phyloP scores from a whole-genome alignment of 2,888 invertebrate species.

The Blastobasis lacticolella region DNA sequence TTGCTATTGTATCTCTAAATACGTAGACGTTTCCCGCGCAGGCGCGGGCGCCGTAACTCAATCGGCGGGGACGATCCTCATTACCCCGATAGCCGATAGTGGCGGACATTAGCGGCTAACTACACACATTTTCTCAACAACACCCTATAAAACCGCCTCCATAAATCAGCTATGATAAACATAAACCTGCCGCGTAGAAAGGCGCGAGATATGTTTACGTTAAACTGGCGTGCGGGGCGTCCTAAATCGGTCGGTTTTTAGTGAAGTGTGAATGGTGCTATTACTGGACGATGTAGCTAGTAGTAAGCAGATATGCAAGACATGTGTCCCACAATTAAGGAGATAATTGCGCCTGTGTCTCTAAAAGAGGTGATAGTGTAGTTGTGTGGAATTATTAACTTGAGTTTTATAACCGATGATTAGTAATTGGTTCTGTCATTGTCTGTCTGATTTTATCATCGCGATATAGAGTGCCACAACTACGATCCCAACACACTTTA shows the following conservation, averaged over 20 bases:
- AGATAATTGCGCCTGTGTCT: constrained; percentile 29
- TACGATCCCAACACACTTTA: too few relatives aligned
- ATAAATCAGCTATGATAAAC: constrained; percentile 12
- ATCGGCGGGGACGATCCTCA: constrained; percentile 4
- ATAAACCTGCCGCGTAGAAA: constrained; percentile 7
- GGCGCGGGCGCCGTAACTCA: constrained; percentile 3
- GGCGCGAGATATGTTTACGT: constrained; percentile 10
- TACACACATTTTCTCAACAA: constrained; percentile 16
- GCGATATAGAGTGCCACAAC: too few relatives aligned
- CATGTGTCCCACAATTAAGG: constrained; percentile 34
- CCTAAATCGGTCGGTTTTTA: constrained; percentile 7
- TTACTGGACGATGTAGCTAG: neutral
- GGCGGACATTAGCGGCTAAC: constrained; percentile 14
- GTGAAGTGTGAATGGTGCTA: constrained; percentile 5
- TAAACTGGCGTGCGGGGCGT: constrained; percentile 1
- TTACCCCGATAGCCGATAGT: constrained; percentile 6
- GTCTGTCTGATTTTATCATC: too few relatives aligned
- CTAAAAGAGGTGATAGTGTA: too few relatives aligned
- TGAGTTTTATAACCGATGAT: too few relatives aligned
- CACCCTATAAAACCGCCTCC: constrained; percentile 6
- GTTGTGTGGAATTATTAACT: too few relatives aligned
- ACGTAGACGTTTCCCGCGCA: too few relatives aligned
- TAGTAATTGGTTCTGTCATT: too few relatives aligned
- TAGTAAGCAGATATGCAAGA: constrained; percentile 22
- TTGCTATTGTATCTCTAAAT: too few relatives aligned